These are phyloP conservation scores for Chionoecetes opilio DNA, from an alignment of 1,140 invertebrate species.

Conservation along the genomic window DNA sequence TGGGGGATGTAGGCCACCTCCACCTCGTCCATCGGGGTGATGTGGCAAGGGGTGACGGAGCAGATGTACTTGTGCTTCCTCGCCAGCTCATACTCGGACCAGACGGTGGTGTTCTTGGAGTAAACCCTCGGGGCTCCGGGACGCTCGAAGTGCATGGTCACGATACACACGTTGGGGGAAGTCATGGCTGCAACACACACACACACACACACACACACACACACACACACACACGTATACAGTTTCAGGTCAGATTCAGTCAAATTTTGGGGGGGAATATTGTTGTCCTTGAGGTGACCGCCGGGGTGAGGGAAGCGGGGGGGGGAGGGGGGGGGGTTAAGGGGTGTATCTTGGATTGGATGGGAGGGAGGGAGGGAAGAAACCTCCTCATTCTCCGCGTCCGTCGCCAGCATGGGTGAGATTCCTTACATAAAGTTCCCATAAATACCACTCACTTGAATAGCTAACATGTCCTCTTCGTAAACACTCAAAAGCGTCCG, in stretches of 20 bases:
- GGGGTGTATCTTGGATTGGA: too few species aligned
- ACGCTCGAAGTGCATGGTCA: slow-evolving; percentile 80
- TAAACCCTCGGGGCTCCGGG: slow-evolving; percentile 79
- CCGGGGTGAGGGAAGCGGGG: neutral
- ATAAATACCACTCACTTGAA: neutral
- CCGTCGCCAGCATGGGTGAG: slow-evolving; percentile 40
- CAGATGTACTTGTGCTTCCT: slow-evolving; percentile 63
- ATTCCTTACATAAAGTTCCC: neutral
- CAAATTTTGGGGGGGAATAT: neutral
- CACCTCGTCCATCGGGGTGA: slow-evolving; percentile 61
- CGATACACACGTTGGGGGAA: slow-evolving; percentile 79
- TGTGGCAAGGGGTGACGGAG: neutral
- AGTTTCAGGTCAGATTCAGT: neutral
- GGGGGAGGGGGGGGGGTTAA: too few species aligned
- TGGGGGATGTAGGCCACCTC: slow-evolving; percentile 73
- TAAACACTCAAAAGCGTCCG: neutral
- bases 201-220: slow-evolving; percentile 30
- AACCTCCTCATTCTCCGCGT: neutral
- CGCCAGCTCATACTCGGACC: slow-evolving; percentile 75
- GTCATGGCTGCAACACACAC: slow-evolving; percentile 73
- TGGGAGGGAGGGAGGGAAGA: too few species aligned
- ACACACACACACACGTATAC: slow-evolving; percentile 35
- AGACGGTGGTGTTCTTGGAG: slow-evolving; percentile 73
- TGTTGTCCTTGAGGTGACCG: neutral
- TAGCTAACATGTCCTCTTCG: slow-evolving; percentile 13